These are phyloP conservation scores for Cancer borealis DNA, from an alignment of 2,888 invertebrate species.

Conservation along the genomic window DNA sequence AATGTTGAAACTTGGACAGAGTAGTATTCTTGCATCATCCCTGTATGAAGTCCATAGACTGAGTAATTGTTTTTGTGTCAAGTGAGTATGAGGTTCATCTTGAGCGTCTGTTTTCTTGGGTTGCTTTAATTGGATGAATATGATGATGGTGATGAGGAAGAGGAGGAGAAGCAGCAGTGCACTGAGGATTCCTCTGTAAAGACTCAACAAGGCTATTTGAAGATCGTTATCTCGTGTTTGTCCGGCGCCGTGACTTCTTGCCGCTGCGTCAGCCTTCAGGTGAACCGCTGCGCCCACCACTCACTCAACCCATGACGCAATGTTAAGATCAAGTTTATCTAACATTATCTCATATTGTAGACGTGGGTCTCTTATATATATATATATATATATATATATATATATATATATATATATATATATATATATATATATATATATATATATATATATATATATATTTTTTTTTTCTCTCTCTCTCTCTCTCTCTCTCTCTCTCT, in stretches of 20 bases:
- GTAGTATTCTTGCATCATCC: neutral
- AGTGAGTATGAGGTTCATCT: neutral
- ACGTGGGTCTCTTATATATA: too few species aligned
- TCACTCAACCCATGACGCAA: neutral
- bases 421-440: too few species aligned
- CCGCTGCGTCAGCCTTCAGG: neutral
- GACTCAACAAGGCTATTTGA: neutral
- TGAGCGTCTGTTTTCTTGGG: neutral
- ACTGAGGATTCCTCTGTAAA: neutral
- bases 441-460: too few species aligned
- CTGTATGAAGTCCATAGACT: neutral
- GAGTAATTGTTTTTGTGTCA: neutral
- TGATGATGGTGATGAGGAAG: neutral
- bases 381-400: too few species aligned
- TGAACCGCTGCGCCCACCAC: neutral
- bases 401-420: too few species aligned
- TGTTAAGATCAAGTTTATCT: neutral
- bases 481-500: too few species aligned
- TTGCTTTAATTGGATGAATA: neutral
- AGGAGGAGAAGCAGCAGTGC: neutral
- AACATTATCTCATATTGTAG: too few species aligned
- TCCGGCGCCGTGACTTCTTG: conserved; percentile 4
- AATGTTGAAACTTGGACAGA: neutral
- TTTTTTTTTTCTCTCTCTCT: too few species aligned
- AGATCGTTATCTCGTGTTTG: conserved; percentile 17